Evolutionary conservation across 1,140 invertebrate genomes (phyloP).

Genomic region (Habropoda laboriosa): DNA sequence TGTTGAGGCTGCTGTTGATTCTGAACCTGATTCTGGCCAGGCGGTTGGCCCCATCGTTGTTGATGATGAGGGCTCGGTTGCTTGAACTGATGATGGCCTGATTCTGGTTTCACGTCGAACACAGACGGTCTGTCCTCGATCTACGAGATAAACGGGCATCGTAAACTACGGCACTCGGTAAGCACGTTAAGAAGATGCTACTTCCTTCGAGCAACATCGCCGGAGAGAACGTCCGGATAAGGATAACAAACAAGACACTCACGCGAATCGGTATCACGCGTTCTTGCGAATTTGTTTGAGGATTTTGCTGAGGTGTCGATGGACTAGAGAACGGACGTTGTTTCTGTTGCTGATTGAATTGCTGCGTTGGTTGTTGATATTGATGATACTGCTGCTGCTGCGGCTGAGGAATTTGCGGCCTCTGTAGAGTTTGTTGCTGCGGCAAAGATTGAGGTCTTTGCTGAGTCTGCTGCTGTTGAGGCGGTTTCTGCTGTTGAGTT

Average conservation of each 20-base stretch:
- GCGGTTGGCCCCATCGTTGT: constrained; percentile 76
- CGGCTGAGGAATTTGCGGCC: constrained; percentile 51
- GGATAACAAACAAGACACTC: constrained; percentile 31
- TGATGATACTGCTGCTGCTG: constrained; percentile 39
- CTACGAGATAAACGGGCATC: constrained; percentile 52
- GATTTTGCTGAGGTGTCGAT: constrained; percentile 23
- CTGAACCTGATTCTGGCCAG: constrained; percentile 57
- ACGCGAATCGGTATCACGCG: constrained; percentile 74
- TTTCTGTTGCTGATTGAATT: constrained; percentile 37
- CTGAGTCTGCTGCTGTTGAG: constrained; percentile 57
- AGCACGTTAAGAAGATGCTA: not conserved
- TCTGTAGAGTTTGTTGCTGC: constrained; percentile 32
- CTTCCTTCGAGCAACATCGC: not conserved
- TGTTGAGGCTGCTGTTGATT: constrained; percentile 64
- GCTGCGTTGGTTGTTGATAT: constrained; percentile 36
- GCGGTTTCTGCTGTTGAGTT: constrained; percentile 40
- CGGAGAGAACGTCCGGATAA: not conserved
- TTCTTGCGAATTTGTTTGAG: constrained; percentile 55
- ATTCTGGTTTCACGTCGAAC: constrained; percentile 74
- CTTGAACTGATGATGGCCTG: constrained; percentile 79
- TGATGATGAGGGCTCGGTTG: constrained; percentile 75
- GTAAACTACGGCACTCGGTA: not conserved
- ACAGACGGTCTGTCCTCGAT: constrained; percentile 80
- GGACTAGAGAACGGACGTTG: constrained; percentile 24
- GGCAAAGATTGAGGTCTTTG: not conserved